phyloP scores from a whole-genome alignment of 2,113 vertebrate species.

The Regulus satrapa region DNA sequence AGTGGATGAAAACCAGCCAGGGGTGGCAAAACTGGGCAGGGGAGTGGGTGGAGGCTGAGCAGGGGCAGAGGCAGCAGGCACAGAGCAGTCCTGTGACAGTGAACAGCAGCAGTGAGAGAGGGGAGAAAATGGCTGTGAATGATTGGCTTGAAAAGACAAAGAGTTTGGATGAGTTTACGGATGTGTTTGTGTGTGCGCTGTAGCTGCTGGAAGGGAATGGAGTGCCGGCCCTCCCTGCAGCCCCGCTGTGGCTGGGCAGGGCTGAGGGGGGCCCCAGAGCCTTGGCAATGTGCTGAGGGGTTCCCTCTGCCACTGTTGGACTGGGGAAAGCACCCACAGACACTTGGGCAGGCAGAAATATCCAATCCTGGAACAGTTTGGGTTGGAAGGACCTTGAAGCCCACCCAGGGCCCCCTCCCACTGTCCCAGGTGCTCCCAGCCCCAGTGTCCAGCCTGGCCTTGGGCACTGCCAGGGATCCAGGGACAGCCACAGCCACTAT shows the following conservation, averaged over 20 bases:
- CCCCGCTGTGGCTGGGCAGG: neutral
- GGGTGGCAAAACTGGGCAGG: neutral
- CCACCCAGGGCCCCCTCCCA: accelerated
- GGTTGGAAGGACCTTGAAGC: neutral
- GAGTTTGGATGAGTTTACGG: neutral
- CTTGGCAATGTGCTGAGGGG: no score
- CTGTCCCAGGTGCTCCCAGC: neutral
- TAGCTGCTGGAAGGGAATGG: neutral
- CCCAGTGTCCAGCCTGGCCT: neutral
- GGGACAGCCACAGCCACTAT: neutral
- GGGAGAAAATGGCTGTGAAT: neutral
- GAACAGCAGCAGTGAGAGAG: neutral
- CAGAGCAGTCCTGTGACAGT: no score
- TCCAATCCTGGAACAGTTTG: accelerated
- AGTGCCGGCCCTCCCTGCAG: neutral
- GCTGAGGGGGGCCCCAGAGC: neutral
- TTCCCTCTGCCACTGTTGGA: no score
- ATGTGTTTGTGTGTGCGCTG: no score
- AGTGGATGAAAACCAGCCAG: neutral
- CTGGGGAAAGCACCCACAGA: neutral
- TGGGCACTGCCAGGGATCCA: neutral
- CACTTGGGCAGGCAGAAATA: neutral
- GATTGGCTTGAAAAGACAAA: neutral
- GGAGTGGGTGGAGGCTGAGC: neutral
- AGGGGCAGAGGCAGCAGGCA: neutral